A percentile compares a stretch with the other conserved stretches of the same genome.
Conservation (phyloP, 23 tunicate genomes). For the Ciona savignyi region DNA sequence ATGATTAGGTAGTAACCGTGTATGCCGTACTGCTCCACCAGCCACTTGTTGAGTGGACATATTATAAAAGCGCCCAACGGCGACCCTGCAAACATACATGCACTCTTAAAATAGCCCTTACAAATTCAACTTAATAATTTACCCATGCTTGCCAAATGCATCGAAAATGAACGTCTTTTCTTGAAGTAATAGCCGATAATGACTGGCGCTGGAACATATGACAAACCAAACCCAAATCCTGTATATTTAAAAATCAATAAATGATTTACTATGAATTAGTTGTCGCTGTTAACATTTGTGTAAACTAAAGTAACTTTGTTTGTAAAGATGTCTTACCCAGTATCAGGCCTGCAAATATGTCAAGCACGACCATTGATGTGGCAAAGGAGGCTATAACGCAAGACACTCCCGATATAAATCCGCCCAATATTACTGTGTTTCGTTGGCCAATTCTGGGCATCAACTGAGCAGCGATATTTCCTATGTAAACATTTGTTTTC, state of each 20-base stretch:
- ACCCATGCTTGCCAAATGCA: conserved; percentile 77
- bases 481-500: conserved; percentile 3
- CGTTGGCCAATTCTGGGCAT: conserved; percentile 57
- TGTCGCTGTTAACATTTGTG: too few species aligned
- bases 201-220: conserved; percentile 72
- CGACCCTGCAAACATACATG: too few species aligned
- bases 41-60: conserved; percentile 50
- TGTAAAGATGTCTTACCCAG: too few species aligned
- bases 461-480: conserved; percentile 37
- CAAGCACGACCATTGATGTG: conserved; percentile 32
- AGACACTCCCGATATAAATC: conserved; percentile 32
- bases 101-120: too few species aligned
- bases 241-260: too few species aligned
- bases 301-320: too few species aligned
- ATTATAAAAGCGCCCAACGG: conserved; percentile 61
- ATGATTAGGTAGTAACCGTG: conserved; percentile 51
- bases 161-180: conserved; percentile 52
- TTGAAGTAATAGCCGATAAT: conserved; percentile 60
- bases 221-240: conserved; percentile 71
- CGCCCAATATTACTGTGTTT: conserved; percentile 50
- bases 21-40: conserved; percentile 26
- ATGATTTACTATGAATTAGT: too few species aligned
- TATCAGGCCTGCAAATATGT: conserved; percentile 41
- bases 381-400: conserved; percentile 33
- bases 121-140: conserved; percentile 1